These are phyloP conservation scores for Hycleus cichorii DNA, from an alignment of 1,140 invertebrate species.

Conservation along the genomic window DNA sequence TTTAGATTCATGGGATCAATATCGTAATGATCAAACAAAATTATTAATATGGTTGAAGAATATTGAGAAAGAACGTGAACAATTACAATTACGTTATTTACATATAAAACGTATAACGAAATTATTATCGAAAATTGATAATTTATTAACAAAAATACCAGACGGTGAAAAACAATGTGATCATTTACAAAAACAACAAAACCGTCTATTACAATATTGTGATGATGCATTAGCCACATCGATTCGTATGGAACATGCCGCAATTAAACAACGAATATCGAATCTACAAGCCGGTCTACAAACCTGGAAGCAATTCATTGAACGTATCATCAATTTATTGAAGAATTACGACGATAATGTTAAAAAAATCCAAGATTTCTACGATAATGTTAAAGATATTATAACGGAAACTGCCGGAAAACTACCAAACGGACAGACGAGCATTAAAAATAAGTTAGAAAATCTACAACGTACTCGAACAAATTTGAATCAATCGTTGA, in stretches of 20 bases:
- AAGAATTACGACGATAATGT: constrained; percentile 53
- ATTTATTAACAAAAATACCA: constrained; percentile 58
- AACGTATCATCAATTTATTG: constrained; percentile 54
- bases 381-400: constrained; percentile 51
- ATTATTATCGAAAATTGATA: constrained; percentile 60
- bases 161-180: constrained; percentile 57
- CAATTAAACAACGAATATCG: constrained; percentile 63
- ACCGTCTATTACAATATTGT: constrained; percentile 61
- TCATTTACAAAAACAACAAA: constrained; percentile 57
- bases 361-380: constrained; percentile 47
- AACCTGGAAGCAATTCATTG: constrained; percentile 70
- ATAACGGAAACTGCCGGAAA: constrained; percentile 43
- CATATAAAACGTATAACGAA: constrained; percentile 66
- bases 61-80: constrained; percentile 68
- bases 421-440: constrained; percentile 42
- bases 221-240: constrained; percentile 68
- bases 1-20: constrained; percentile 73
- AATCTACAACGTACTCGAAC: constrained; percentile 52
- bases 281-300: constrained; percentile 72
- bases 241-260: constrained; percentile 71
- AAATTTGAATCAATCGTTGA: constrained; percentile 50
- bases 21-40: constrained; percentile 63
- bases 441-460: constrained; percentile 49
- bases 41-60: constrained; percentile 72
- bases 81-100: constrained; percentile 70